Evolutionary conservation across 1,140 invertebrate species (phyloP).

Genomic region (Nasonia vitripennis): DNA sequence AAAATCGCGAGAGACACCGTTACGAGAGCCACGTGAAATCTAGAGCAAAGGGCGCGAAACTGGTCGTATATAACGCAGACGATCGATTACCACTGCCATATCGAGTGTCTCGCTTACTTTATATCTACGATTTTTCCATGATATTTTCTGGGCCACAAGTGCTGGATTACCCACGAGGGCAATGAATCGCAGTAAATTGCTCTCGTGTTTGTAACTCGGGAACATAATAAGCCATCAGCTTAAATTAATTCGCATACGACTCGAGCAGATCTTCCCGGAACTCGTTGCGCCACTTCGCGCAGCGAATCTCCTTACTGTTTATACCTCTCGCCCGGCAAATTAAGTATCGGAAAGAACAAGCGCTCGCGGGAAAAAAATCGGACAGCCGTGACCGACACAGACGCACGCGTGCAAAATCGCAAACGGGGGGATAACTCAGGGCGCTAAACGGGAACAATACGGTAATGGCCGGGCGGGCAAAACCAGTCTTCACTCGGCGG

Average conservation of each 20-base stretch:
- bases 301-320: too few relatives aligned
- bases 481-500: conserved; percentile 61
- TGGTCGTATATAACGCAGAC: neutral
- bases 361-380: neutral
- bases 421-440: neutral
- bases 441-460: conserved; percentile 36
- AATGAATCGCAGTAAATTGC: too few relatives aligned
- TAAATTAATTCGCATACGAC: too few relatives aligned
- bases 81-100: neutral
- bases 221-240: too few relatives aligned
- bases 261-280: too few relatives aligned
- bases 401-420: neutral
- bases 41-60: conserved; percentile 26
- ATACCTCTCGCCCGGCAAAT: too few relatives aligned
- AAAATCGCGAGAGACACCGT: conserved; percentile 18
- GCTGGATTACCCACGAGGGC: too few relatives aligned
- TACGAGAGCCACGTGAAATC: conserved; percentile 1
- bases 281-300: too few relatives aligned
- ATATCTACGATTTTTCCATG: too few relatives aligned
- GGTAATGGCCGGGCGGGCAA: conserved; percentile 43
- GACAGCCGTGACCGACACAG: neutral
- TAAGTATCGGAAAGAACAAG: too few relatives aligned
- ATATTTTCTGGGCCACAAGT: too few relatives aligned
- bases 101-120: conserved; percentile 11
- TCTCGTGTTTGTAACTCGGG: too few relatives aligned